These are phyloP conservation scores for Acrobasis suavella DNA, from an alignment of 2,888 invertebrate genomes.

Conservation along the genomic window DNA sequence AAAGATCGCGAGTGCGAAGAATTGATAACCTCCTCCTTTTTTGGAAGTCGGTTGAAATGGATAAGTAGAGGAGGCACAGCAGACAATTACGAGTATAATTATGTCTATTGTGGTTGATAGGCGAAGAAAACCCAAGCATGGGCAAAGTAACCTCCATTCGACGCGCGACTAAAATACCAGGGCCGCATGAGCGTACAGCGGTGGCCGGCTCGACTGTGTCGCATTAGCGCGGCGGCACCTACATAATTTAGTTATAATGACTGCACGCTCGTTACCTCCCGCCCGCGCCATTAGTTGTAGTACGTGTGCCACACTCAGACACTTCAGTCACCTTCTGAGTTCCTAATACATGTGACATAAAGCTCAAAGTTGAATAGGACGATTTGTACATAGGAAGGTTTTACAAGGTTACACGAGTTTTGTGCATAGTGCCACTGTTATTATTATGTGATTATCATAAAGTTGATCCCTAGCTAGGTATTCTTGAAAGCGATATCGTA, in stretches of 20 bases:
- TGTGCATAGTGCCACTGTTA: neutral
- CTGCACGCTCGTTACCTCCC: slow-evolving; percentile 53
- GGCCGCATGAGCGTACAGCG: slow-evolving; percentile 42
- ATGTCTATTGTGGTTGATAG: too few species aligned
- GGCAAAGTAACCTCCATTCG: slow-evolving; percentile 50
- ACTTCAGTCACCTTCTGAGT: slow-evolving; percentile 15
- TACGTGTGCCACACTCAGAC: slow-evolving; percentile 37
- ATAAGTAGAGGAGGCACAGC: too few species aligned
- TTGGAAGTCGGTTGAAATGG: too few species aligned
- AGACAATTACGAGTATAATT: too few species aligned
- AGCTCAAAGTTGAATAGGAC: slow-evolving; percentile 18
- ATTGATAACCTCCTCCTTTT: too few species aligned
- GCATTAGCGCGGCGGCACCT: slow-evolving; percentile 58
- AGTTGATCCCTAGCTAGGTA: slow-evolving; percentile 2
- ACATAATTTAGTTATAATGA: slow-evolving; percentile 70
- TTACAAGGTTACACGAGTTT: slow-evolving; percentile 5
- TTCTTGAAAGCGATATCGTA: neutral
- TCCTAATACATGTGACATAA: slow-evolving; percentile 20
- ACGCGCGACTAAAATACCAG: slow-evolving; percentile 51
- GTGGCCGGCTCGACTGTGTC: slow-evolving; percentile 40
- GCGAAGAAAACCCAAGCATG: slow-evolving; percentile 16
- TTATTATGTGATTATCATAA: slow-evolving; percentile 8
- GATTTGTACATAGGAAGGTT: neutral
- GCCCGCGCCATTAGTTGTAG: slow-evolving; percentile 45
- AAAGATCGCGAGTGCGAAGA: too few species aligned